Base-by-base conservation (phyloP, 2,797 vertebrate species). In the Glossophaga mutica region DNA sequence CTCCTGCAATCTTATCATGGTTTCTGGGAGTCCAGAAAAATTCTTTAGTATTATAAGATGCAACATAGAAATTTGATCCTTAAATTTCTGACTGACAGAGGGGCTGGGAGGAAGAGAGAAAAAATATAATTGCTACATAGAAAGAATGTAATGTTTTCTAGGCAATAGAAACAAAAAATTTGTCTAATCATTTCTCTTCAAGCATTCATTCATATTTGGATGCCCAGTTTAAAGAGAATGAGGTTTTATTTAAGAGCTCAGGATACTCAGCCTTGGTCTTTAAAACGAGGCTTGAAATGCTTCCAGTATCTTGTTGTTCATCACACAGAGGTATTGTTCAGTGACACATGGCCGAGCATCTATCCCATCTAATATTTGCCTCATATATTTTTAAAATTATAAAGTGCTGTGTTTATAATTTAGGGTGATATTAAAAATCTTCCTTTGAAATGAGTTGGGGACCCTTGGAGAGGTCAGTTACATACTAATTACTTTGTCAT, bases 351-450 rank as follows among this genome's bases (percentile, higher is more conserved):
- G 9, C 39, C 93, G 2, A 26, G 0, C 50, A 62, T 91, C 62
- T 94, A 14, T 50, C 88, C 59, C 14, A 91, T 24, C 50, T 96
- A 94, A 46, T 65, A 95, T 18, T 21, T 76, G 14, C 29, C 79
- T 95, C 52, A n/a, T 32, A 71, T 5, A 68, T 55, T 39, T 55
- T 93, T 76, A 81, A 76, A 46, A 22, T 97, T 97, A 50, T 74
- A 73, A 97, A 91, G 21, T 9, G 11, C 26, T 52, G 9, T 34
- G 22, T 11, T 93, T 90, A 39, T 84, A 92, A 91, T 65, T 55
- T 87, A 85, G 82, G 71, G 32, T 44, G 34, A 90, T 87, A 86
- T 62, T 90, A 42, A 91, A 87, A 77, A 68, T 57, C 73, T 39
- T 82, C 48, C 39, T 83, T 89, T 79, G 57, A 83, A 94, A 93